A percentile compares a stretch with the other conserved stretches of the same genome.
phyloP scores from a whole-genome alignment of 2,113 vertebrate species.

The Miniopterus natalensis region DNA sequence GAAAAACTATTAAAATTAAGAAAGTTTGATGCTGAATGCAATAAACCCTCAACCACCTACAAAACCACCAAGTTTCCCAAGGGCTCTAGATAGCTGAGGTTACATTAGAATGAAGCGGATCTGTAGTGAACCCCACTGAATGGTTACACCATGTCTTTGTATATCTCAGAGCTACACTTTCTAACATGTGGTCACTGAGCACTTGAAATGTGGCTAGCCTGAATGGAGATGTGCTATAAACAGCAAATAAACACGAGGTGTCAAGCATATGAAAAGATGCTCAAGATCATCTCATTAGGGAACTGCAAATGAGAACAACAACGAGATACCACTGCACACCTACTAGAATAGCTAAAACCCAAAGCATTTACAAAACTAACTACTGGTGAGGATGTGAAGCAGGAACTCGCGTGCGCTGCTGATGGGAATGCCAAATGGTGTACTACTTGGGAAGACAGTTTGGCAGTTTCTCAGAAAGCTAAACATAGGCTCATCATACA shows the following conservation, averaged over 20 bases:
- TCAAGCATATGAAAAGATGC: not conserved
- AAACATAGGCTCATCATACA: not conserved
- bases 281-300: not conserved
- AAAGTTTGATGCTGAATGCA: not conserved
- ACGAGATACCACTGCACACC: not conserved
- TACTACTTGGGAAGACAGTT: not conserved
- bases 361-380: not conserved
- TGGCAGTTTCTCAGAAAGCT: not conserved
- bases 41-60: not conserved
- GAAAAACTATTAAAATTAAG: constrained; percentile 44
- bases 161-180: not conserved
- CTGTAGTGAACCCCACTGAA: not conserved
- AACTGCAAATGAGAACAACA: not conserved
- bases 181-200: not conserved
- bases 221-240: not conserved
- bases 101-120: not conserved
- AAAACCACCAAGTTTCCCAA: not conserved
- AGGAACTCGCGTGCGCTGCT: not conserved
- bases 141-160: not conserved
- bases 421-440: not conserved
- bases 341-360: not conserved
- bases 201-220: not conserved
- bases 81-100: not conserved
- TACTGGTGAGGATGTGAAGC: not conserved
- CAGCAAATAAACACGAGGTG: not conserved